A percentile compares a stretch with the other conserved stretches of the same genome.
phyloP scores from a whole-genome alignment of 2,797 vertebrate species.

The Gobionotothen gibberifrons region DNA sequence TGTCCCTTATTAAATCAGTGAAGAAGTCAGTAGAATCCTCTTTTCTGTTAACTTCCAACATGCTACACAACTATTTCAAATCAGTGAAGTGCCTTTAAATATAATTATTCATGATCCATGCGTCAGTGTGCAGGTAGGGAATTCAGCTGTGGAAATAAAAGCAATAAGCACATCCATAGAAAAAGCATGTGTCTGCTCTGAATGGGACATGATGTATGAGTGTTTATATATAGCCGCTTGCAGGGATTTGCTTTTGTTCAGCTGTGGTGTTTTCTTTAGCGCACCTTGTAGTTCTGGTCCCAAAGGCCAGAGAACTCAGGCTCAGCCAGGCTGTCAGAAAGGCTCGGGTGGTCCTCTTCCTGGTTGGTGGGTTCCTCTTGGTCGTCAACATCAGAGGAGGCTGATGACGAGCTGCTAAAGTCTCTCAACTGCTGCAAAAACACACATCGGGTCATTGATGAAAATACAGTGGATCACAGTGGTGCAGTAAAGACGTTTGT shows the following conservation, averaged over 20 bases:
- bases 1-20: background rate
- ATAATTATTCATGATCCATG: background rate
- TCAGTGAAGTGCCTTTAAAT: background rate
- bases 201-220: constrained; percentile 58
- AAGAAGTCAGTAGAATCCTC: background rate
- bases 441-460: background rate
- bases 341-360: constrained; percentile 37
- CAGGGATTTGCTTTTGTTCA: constrained; percentile 34
- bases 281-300: constrained; percentile 78
- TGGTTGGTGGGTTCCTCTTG: constrained; percentile 25
- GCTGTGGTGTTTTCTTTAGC: constrained; percentile 31
- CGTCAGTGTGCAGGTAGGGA: constrained; percentile 7
- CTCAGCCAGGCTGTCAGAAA: constrained; percentile 73
- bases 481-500: too few relatives aligned
- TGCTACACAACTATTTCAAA: background rate
- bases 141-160: constrained; percentile 24
- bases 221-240: constrained; percentile 54
- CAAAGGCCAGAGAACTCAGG: constrained; percentile 91
- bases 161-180: constrained; percentile 13
- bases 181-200: constrained; percentile 34
- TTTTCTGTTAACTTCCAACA: background rate
- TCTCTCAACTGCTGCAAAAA: constrained; percentile 61
- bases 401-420: constrained; percentile 53
- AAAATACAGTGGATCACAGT: background rate
- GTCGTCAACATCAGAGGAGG: constrained; percentile 58